A percentile compares a stretch with the other conserved stretches of the same genome.
Conservation (phyloP, 2,797 vertebrate genomes). For the Semaprochilodus insignis region DNA sequence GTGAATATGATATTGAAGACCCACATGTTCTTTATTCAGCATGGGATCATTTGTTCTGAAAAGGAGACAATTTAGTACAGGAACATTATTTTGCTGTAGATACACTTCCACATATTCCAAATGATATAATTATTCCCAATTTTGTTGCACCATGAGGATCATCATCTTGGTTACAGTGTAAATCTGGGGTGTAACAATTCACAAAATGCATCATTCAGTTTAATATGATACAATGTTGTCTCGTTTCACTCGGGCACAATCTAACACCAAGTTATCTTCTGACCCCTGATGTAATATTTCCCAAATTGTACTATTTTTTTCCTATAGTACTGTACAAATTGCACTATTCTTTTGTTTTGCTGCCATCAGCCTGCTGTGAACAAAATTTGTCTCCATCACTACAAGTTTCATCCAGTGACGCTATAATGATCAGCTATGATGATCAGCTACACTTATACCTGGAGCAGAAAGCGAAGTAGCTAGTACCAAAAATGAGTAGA, state of each 20-base stretch:
- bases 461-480: no score
- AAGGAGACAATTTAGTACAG: background rate
- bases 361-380: no score
- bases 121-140: background rate
- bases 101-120: background rate
- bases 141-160: background rate
- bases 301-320: no score
- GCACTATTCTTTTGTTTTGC: no score
- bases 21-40: background rate
- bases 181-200: background rate
- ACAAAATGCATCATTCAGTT: background rate
- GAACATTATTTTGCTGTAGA: background rate
- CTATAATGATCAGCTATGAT: no score
- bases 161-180: background rate
- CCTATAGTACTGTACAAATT: no score
- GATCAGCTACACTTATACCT: no score
- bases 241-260: background rate
- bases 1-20: background rate
- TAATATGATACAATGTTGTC: background rate
- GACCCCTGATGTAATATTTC: no score
- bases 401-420: no score
- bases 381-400: no score
- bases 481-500: no score
- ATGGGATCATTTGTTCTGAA: background rate
- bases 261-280: no score